These are phyloP conservation scores for Leptopilina syphax DNA, from an alignment of 2,888 invertebrate genomes.

Conservation along the genomic window DNA sequence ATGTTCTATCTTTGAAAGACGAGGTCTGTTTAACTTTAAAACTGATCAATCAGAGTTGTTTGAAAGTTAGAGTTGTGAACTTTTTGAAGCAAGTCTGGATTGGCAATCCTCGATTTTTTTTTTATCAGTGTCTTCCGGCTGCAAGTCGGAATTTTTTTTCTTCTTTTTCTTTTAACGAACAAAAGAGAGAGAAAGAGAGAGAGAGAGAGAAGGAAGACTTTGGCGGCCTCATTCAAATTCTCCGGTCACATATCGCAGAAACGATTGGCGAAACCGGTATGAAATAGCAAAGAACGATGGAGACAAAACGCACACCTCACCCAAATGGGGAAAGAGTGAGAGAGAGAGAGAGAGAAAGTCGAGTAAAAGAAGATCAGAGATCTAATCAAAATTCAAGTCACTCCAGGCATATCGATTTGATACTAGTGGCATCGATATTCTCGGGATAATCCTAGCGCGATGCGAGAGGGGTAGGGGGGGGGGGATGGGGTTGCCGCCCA, in stretches of 20 bases:
- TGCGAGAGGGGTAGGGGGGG: no score
- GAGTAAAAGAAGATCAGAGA: conserved; percentile 1
- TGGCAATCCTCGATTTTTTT: neutral
- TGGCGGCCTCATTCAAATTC: conserved; percentile 30
- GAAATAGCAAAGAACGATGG: conserved; percentile 2
- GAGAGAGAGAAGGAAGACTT: neutral
- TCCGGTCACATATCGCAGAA: conserved; percentile 27
- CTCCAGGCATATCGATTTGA: conserved; percentile 14
- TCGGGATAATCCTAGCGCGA: conserved; percentile 37
- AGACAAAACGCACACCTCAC: conserved; percentile 23
- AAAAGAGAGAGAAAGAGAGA: no score
- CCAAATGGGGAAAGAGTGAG: neutral
- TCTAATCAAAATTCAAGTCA: conserved; percentile 25
- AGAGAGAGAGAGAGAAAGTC: conserved; percentile 1
- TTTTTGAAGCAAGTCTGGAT: conserved; percentile 20
- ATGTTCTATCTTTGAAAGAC: conserved; percentile 29
- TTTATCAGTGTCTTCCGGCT: neutral
- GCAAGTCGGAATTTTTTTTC: neutral
- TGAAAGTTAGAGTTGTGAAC: conserved; percentile 16
- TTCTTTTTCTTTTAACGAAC: conserved; percentile 18
- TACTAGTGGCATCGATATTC: conserved; percentile 33
- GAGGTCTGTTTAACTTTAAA: conserved; percentile 33
- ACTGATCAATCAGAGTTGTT: conserved; percentile 34
- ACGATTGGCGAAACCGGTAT: conserved; percentile 18
- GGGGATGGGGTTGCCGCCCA: conserved; percentile 13